phyloP scores from a whole-genome alignment of 2,113 vertebrate genomes.

The Gnathonemus echidnorhynchus region DNA sequence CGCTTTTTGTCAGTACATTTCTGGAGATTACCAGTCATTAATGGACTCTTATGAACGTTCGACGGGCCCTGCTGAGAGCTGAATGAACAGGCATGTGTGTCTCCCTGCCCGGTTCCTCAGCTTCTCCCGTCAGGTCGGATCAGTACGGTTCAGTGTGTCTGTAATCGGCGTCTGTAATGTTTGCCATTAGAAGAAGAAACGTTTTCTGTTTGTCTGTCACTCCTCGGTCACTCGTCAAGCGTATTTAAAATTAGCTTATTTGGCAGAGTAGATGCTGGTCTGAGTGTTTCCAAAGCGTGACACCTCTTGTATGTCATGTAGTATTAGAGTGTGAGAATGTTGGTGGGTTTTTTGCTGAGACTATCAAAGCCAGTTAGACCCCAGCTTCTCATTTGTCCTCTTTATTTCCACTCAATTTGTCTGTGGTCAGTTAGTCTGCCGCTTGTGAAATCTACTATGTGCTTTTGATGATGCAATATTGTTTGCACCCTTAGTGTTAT shows the following conservation, averaged over 20 bases:
- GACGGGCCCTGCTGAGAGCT: neutral
- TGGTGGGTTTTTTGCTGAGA: neutral
- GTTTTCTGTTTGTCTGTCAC: neutral
- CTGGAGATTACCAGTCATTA: too few relatives aligned
- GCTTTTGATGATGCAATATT: neutral
- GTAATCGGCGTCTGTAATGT: neutral
- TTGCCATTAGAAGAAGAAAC: neutral
- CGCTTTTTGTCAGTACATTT: neutral
- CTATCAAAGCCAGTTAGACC: too few relatives aligned
- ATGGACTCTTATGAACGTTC: too few relatives aligned
- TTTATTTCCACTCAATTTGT: neutral
- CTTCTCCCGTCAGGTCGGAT: neutral
- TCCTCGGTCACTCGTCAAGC: neutral
- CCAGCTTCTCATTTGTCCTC: neutral
- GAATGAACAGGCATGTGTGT: neutral
- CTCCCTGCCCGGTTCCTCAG: neutral
- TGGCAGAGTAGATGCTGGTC: neutral
- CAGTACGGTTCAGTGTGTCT: neutral
- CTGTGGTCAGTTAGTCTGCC: neutral
- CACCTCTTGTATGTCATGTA: neutral
- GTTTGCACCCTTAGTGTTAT: neutral
- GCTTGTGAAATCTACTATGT: neutral
- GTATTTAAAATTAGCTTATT: neutral
- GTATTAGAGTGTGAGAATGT: neutral
- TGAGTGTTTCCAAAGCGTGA: neutral